Percentiles rank a stretch among this genome's conserved stretches.
Conservation (phyloP, 2,797 vertebrate genomes). For the Smutsia gigantea region DNA sequence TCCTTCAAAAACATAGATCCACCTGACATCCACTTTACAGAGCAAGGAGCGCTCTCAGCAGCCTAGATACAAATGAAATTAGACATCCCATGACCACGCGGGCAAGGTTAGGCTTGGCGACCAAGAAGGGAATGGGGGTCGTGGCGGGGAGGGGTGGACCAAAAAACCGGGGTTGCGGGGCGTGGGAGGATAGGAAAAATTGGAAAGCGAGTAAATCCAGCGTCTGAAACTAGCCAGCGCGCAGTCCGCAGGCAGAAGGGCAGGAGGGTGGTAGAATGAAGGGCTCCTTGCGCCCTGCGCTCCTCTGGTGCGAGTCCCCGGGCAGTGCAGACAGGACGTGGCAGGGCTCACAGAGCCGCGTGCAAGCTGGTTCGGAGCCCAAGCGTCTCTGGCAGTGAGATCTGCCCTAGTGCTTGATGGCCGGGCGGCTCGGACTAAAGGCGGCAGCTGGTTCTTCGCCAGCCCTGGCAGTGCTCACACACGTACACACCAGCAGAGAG, state of each 20-base stretch:
- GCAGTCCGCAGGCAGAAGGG: conserved; percentile 77
- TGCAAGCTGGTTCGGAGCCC: conserved; percentile 80
- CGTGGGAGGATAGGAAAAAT: conserved; percentile 66
- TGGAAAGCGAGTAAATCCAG: conserved; percentile 90
- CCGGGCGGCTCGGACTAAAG: conserved; percentile 78
- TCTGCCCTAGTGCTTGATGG: conserved; percentile 85
- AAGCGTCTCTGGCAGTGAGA: conserved; percentile 80
- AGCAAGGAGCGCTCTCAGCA: conserved; percentile 89
- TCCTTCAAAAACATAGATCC: conserved; percentile 96
- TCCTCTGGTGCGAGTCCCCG: conserved; percentile 78
- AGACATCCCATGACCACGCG: conserved; percentile 92
- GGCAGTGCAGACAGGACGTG: conserved; percentile 67
- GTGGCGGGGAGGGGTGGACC: conserved; percentile 64
- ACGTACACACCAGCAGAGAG: conserved; percentile 69
- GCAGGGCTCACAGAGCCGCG: conserved; percentile 77
- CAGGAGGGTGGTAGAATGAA: conserved; percentile 55
- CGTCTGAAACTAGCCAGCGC: conserved; percentile 83
- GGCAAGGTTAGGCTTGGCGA: conserved; percentile 88
- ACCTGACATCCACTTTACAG: conserved; percentile 93
- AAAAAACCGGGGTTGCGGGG: conserved; percentile 35
- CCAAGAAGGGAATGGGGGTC: conserved; percentile 74
- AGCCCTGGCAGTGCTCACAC: conserved; percentile 64
- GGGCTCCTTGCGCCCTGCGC: conserved; percentile 76
- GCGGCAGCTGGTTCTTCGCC: conserved; percentile 61
- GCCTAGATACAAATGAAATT: conserved; percentile 91